Evolutionary conservation across 2,797 vertebrate genomes (phyloP), one percentile per base, ranked within the genome.

Genomic region (Avahi laniger): DNA sequence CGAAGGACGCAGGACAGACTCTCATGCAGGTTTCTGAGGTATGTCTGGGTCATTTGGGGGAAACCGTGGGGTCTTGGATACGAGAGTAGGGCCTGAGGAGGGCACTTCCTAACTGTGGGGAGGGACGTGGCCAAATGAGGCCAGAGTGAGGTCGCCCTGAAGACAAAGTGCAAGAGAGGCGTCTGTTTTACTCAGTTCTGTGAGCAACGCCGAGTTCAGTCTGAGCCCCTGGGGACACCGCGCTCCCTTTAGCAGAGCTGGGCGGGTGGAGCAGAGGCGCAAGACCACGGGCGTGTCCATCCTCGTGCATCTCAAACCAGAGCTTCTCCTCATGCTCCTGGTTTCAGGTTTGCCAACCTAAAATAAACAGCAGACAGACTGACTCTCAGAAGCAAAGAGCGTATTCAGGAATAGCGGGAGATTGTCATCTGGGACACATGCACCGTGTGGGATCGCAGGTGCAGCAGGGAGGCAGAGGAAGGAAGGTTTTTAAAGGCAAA

Each of bases 191-290:
- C 4, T 24, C 33, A 67, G 43, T 15, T 15, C 2, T 10, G 48
- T 3, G 43, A 35, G 10, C 4, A 2, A 9, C 0, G 1, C 2
- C 4, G 30, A 38, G 48, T 6, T 30, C 22, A 1, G 9, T 7
- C 7, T 22, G 50, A 35, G 57, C 28, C 17, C 13, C 61, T n/a
- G 61, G n/a, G 3, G 28, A 10, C 12, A 1, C 7, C 10, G 22
- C 1, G 0, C 13, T 15, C 28, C 43, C 18, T 8, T 22, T 35
- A 17, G 38, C 73, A 70, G 83, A 72, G 65, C 59, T 24, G 72
- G 1, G 22, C 13, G 17, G 11, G 13, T 9, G 1, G 4, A 12
- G 17, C 5, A 3, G 7, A 85, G 18, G 57, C 48, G 15, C 14
- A 15, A 24, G 28, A 24, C 3, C 4, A 5, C 11, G 2, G 10